Conservation (phyloP, 2,888 invertebrate genomes). For the Omphaloscelis lunosa region DNA sequence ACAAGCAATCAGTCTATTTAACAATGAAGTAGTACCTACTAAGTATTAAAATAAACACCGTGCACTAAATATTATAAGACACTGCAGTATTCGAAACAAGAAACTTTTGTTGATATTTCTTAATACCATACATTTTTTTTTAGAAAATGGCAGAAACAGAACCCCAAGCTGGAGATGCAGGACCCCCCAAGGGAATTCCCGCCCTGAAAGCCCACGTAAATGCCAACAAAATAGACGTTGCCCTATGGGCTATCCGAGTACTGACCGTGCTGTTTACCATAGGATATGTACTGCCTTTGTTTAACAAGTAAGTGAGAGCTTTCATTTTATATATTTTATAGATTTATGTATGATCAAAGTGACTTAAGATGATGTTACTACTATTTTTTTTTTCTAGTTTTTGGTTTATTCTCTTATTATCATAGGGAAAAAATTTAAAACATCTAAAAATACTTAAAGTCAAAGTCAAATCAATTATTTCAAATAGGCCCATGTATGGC, state of each 20-base stretch:
- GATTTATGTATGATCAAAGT: not conserved
- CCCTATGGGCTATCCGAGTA: slow-evolving; percentile 96
- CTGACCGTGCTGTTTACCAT: slow-evolving; percentile 96
- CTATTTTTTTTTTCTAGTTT: not conserved
- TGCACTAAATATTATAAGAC: too few relatives aligned
- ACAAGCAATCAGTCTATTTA: not conserved
- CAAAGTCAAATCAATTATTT: too few relatives aligned
- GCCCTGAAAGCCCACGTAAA: slow-evolving; percentile 93
- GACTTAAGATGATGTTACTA: not conserved
- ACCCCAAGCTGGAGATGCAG: slow-evolving; percentile 83
- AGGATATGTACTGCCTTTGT: slow-evolving; percentile 96
- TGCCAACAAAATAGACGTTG: slow-evolving; percentile 96
- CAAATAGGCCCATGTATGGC: too few relatives aligned
- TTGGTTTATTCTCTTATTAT: not conserved
- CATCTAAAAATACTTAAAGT: not conserved
- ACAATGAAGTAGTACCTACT: not conserved
- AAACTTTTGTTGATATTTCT: not conserved
- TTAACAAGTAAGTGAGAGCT: slow-evolving; percentile 93
- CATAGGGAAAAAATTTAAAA: not conserved
- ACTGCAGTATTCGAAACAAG: not conserved
- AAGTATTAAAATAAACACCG: not conserved
- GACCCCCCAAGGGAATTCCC: slow-evolving; percentile 91
- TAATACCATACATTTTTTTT: slow-evolving; percentile 1
- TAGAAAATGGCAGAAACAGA: slow-evolving; percentile 84
- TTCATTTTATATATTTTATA: not conserved